Percentiles rank a stretch among this genome's conserved stretches.
These are phyloP conservation scores for Magallana angulata DNA, from an alignment of 1,140 invertebrate genomes.

Conservation along the genomic window DNA sequence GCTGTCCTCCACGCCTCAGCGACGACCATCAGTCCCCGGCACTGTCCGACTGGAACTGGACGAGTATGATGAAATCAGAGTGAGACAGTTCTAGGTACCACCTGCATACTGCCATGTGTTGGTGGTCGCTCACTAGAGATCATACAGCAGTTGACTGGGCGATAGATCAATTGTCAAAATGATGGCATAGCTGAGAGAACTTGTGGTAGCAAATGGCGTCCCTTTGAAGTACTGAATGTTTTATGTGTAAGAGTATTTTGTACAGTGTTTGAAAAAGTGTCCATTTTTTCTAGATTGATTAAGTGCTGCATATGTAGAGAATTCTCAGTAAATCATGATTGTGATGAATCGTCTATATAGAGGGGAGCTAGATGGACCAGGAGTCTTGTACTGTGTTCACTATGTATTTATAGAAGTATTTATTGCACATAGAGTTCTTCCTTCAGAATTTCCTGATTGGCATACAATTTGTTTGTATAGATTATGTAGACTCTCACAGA, in stretches of 20 bases:
- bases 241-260: neutral
- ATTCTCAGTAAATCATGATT: neutral
- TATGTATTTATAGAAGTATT: neutral
- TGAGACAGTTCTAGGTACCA: constrained; percentile 59
- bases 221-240: too few species aligned
- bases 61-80: constrained; percentile 72
- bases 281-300: neutral
- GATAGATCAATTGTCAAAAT: too few species aligned
- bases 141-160: too few species aligned
- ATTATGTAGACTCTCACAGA: too few species aligned
- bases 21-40: constrained; percentile 43
- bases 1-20: constrained; percentile 60
- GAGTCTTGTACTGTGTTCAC: neutral
- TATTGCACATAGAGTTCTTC: neutral
- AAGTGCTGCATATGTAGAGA: neutral
- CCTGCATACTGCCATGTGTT: too few species aligned
- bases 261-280: neutral
- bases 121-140: too few species aligned
- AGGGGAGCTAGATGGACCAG: neutral
- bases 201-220: too few species aligned
- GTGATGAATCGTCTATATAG: neutral
- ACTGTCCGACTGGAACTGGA: constrained; percentile 70
- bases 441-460: neutral
- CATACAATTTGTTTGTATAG: too few species aligned
- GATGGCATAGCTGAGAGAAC: too few species aligned